phyloP scores from a whole-genome alignment of 2,113 vertebrate species.

The Tupaia tana region DNA sequence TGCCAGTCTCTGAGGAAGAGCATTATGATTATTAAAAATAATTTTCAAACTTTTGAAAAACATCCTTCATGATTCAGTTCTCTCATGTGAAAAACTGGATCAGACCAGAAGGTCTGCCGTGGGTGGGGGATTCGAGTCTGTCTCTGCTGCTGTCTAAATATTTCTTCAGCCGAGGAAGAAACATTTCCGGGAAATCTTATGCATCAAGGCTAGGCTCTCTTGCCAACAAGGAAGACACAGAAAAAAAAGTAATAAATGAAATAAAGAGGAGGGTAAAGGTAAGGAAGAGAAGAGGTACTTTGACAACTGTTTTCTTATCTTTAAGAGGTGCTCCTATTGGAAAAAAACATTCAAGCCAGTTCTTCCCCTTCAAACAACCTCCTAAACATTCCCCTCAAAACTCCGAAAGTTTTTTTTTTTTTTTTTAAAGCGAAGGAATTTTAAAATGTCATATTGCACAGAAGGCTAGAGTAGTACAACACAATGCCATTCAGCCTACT shows the following conservation, averaged over 20 bases:
- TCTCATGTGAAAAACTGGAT: constrained; percentile 47
- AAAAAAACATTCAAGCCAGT: neutral
- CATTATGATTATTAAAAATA: constrained; percentile 61
- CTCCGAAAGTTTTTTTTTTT: too few relatives aligned
- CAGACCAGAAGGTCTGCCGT: constrained; percentile 56
- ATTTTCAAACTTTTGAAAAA: constrained; percentile 51
- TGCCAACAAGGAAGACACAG: constrained; percentile 36
- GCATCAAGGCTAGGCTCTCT: constrained; percentile 51
- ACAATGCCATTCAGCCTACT: neutral
- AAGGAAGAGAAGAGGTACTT: constrained; percentile 17
- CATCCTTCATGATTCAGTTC: constrained; percentile 28
- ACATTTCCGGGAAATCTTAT: constrained; percentile 62
- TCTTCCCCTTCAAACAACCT: neutral
- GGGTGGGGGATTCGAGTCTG: constrained; percentile 50
- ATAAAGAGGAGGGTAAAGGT: neutral
- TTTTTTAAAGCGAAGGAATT: neutral
- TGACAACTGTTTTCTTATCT: constrained; percentile 23
- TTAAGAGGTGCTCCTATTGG: neutral
- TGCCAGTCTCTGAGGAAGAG: neutral
- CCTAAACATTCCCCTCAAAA: too few relatives aligned
- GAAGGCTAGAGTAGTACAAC: neutral
- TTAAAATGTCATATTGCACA: neutral
- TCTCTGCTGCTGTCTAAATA: constrained; percentile 73
- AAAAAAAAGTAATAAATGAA: neutral
- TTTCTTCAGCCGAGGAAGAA: constrained; percentile 70